These are phyloP conservation scores for Anastatus disparis DNA, from an alignment of 1,140 invertebrate genomes.

Conservation along the genomic window DNA sequence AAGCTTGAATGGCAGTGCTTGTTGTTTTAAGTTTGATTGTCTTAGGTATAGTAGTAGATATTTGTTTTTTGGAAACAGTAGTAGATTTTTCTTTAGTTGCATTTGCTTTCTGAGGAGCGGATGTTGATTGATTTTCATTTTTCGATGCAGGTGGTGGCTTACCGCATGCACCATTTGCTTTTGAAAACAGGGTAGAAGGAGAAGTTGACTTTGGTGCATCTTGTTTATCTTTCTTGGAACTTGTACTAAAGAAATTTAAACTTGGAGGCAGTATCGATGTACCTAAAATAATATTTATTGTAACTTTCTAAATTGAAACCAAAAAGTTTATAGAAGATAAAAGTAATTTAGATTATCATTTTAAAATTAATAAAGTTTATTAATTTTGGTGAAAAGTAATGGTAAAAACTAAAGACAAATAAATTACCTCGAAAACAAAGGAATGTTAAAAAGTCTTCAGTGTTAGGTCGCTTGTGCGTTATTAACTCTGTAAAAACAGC, in stretches of 20 bases:
- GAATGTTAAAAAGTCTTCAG: constrained; percentile 91
- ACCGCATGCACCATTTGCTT: constrained; percentile 9
- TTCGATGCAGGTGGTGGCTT: neutral
- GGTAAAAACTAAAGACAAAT: constrained; percentile 12
- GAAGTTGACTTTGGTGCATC: constrained; percentile 30
- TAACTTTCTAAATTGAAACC: constrained; percentile 8
- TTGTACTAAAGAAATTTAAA: constrained; percentile 79
- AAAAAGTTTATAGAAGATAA: constrained; percentile 10
- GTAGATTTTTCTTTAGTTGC: constrained; percentile 49
- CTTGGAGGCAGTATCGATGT: constrained; percentile 78
- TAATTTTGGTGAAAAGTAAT: neutral
- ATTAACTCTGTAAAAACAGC: constrained; percentile 69
- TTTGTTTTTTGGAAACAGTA: constrained; percentile 49
- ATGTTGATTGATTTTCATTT: neutral
- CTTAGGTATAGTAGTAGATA: constrained; percentile 44
- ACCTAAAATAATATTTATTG: constrained; percentile 60
- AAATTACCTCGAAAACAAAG: constrained; percentile 84
- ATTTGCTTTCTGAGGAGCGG: constrained; percentile 39
- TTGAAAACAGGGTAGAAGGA: constrained; percentile 43
- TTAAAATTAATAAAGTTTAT: neutral
- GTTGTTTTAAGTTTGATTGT: constrained; percentile 56
- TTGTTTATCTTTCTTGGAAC: constrained; percentile 59
- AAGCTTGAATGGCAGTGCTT: constrained; percentile 69
- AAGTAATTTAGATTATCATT: too few species aligned
- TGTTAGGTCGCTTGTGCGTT: constrained; percentile 81